Evolutionary conservation across 2,797 vertebrate genomes (phyloP).

Genomic region (Hipposideros larvatus): DNA sequence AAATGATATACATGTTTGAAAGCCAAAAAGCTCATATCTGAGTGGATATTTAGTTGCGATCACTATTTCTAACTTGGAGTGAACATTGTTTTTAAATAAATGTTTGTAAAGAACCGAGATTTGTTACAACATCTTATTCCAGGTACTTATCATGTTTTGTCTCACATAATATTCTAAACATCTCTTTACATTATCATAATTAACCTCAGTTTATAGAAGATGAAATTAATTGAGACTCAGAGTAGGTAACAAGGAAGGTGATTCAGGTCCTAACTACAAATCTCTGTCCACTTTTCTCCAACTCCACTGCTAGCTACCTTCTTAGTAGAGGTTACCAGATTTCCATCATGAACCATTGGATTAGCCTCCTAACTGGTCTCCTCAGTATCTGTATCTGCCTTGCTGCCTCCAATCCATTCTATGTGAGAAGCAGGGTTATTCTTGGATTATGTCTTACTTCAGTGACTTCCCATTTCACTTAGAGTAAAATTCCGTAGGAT

Average conservation of each 20-base stretch:
- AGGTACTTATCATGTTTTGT: not conserved
- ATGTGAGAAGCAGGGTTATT: not conserved
- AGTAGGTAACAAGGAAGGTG: not conserved
- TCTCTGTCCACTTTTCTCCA: not conserved
- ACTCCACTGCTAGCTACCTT: not conserved
- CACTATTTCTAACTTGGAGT: constrained; percentile 53
- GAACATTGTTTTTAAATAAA: not conserved
- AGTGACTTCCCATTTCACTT: not conserved
- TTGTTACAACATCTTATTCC: not conserved
- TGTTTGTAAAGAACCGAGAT: constrained; percentile 38
- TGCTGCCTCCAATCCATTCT: not conserved
- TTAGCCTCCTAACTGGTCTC: not conserved
- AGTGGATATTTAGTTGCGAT: constrained; percentile 47
- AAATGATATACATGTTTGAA: constrained; percentile 79
- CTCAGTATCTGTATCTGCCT: not conserved
- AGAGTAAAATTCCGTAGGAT: not conserved
- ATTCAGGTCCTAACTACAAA: not conserved
- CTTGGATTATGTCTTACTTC: not conserved
- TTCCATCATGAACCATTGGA: not conserved
- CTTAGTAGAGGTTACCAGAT: not conserved
- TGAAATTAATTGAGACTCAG: not conserved
- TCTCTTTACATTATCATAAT: constrained; percentile 15
- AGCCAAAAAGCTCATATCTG: not conserved
- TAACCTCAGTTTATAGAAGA: not conserved
- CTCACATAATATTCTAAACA: not conserved